These are phyloP conservation scores for Pycnonotus jocosus DNA, from an alignment of 2,113 vertebrate species.

Conservation along the genomic window DNA sequence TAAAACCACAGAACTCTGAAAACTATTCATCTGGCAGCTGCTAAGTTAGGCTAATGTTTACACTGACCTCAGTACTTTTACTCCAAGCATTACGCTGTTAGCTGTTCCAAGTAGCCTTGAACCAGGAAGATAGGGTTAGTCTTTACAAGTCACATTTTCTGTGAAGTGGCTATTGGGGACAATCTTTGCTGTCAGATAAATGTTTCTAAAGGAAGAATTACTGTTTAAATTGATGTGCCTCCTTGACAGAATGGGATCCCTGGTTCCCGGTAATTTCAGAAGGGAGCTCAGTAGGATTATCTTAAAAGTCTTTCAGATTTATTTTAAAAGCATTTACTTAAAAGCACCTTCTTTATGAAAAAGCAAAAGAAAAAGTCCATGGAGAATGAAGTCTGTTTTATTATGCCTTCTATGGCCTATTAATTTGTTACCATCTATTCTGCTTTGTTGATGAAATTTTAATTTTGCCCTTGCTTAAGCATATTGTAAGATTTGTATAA, in stretches of 20 bases:
- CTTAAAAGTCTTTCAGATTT: constrained; percentile 76
- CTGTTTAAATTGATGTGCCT: constrained; percentile 76
- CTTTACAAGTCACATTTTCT: constrained; percentile 79
- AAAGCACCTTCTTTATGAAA: constrained; percentile 74
- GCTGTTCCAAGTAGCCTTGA: constrained; percentile 74
- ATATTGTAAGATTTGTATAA: constrained; percentile 82
- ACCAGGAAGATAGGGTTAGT: constrained; percentile 77
- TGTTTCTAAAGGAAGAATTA: constrained; percentile 82
- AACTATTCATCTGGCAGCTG: constrained; percentile 64
- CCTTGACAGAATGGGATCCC: constrained; percentile 64
- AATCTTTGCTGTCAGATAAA: constrained; percentile 78
- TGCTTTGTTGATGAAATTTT: constrained; percentile 93
- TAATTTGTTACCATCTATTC: constrained; percentile 88
- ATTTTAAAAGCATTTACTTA: constrained; percentile 78
- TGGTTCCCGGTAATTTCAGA: constrained; percentile 64
- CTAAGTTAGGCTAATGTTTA: constrained; percentile 73
- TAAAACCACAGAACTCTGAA: constrained; percentile 57
- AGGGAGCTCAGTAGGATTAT: constrained; percentile 72
- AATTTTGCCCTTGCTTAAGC: constrained; percentile 90
- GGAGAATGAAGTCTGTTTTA: constrained; percentile 62
- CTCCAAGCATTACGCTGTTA: constrained; percentile 58
- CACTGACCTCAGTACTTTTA: constrained; percentile 71
- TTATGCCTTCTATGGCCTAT: constrained; percentile 67
- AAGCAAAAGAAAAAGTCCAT: constrained; percentile 55
- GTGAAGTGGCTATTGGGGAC: constrained; percentile 79